Conservation (phyloP, 2,888 invertebrate genomes). For the Drosophila anceps region DNA sequence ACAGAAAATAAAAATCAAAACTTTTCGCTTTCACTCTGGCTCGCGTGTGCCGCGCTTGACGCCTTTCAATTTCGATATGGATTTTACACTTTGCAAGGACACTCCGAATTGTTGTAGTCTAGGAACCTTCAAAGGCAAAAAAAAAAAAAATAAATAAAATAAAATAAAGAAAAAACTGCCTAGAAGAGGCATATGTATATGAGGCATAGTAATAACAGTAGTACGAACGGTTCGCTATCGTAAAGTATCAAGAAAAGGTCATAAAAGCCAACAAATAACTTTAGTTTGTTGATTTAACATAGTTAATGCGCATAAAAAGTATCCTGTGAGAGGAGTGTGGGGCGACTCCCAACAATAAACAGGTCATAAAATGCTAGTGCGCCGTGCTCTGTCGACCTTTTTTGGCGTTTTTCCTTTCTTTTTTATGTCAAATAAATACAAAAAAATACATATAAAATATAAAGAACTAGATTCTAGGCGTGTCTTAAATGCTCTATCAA, state of each 20-base stretch:
- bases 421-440: conserved; percentile 59
- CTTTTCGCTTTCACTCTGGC: conserved; percentile 49
- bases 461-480: conserved; percentile 22
- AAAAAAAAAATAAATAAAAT: conserved; percentile 18
- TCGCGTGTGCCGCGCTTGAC: conserved; percentile 62
- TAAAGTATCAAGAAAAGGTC: conserved; percentile 63
- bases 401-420: conserved; percentile 16
- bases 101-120: conserved; percentile 47
- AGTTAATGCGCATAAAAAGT: conserved; percentile 66
- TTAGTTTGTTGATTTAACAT: conserved; percentile 72
- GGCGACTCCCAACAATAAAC: conserved; percentile 64
- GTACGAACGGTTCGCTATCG: conserved; percentile 47
- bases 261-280: conserved; percentile 69
- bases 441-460: conserved; percentile 41
- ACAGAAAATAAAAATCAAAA: not conserved
- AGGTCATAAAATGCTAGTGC: conserved; percentile 69
- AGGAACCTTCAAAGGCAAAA: conserved; percentile 26
- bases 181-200: conserved; percentile 9
- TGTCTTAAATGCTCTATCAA: conserved; percentile 29
- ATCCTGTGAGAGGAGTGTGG: conserved; percentile 30
- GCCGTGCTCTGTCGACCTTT: conserved; percentile 49
- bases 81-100: conserved; percentile 66
- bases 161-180: conserved; percentile 16
- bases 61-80: conserved; percentile 57
- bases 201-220: conserved; percentile 27